These are phyloP conservation scores for Oppia nitens DNA, from an alignment of 1,140 invertebrate species.

Conservation along the genomic window DNA sequence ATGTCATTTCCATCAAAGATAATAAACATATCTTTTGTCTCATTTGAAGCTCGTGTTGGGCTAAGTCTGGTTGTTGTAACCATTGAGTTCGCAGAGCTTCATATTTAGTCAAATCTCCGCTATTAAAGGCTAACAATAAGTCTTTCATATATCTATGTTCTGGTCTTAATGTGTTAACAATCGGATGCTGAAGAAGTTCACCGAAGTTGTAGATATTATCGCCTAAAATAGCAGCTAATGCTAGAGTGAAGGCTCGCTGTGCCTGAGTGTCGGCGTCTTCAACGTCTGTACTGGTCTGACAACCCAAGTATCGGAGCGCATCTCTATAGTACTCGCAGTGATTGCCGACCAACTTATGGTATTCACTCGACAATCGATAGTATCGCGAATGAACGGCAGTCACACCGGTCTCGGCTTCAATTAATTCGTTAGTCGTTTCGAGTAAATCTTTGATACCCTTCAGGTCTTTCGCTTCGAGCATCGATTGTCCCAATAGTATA, in stretches of 20 bases:
- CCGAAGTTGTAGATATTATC: conserved; percentile 95
- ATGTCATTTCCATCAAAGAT: conserved; percentile 87
- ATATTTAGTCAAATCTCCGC: conserved; percentile 71
- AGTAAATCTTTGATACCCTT: conserved; percentile 57
- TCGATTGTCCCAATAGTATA: conserved; percentile 65
- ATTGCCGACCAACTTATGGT: conserved; percentile 66
- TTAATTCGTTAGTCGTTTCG: conserved; percentile 64
- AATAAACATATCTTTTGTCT: conserved; percentile 83
- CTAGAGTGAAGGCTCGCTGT: conserved; percentile 73
- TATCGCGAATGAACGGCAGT: conserved; percentile 85
- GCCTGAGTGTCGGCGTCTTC: conserved; percentile 42
- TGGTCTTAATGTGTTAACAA: conserved; percentile 62
- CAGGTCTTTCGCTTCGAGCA: conserved; percentile 62
- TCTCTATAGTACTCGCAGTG: conserved; percentile 87
- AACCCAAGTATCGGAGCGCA: conserved; percentile 84
- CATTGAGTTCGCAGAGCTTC: conserved; percentile 60
- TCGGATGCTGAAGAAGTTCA: conserved; percentile 76
- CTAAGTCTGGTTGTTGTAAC: conserved; percentile 67
- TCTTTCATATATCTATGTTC: conserved; percentile 74
- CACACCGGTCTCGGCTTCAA: conserved; percentile 77
- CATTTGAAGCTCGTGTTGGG: conserved; percentile 61
- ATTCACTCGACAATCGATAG: conserved; percentile 81
- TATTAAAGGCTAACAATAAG: conserved; percentile 77
- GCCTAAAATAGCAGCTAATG: conserved; percentile 79
- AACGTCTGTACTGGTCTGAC: conserved; percentile 48